Conservation (phyloP, 92 coral and sea anemone genomes). For the Epizoanthus scotinus region DNA sequence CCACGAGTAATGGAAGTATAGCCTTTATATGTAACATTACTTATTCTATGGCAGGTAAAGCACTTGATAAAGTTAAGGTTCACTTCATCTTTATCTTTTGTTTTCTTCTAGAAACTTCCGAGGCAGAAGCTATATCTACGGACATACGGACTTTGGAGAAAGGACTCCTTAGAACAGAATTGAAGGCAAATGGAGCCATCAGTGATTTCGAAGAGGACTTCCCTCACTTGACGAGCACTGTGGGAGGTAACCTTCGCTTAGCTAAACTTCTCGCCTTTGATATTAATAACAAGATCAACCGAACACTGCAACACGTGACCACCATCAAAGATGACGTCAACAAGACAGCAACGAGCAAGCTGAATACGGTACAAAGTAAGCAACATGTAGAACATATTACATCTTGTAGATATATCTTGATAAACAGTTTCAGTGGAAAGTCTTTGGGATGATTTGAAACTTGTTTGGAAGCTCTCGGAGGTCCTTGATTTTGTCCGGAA, state of each 20-base stretch:
- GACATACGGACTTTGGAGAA: constrained; percentile 10
- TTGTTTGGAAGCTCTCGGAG: too few species aligned
- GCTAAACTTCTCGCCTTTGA: constrained; percentile 35
- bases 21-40: too few species aligned
- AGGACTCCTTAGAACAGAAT: constrained; percentile 24
- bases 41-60: too few species aligned
- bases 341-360: constrained; percentile 56
- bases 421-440: too few species aligned
- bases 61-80: too few species aligned
- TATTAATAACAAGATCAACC: constrained; percentile 62
- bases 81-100: background rate
- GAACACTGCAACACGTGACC: constrained; percentile 55
- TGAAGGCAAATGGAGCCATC: constrained; percentile 32
- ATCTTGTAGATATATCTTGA: too few species aligned
- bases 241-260: constrained; percentile 25
- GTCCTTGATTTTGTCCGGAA: too few species aligned
- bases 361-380: constrained; percentile 69
- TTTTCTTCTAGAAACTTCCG: background rate
- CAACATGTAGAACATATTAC: background rate
- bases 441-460: too few species aligned
- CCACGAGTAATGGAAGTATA: too few species aligned
- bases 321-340: constrained; percentile 60
- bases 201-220: constrained; percentile 13
- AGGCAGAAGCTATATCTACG: constrained; percentile 7
- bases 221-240: background rate